Base-by-base conservation (phyloP, 2,888 invertebrate species). In the Deladenus siricidicola region DNA sequence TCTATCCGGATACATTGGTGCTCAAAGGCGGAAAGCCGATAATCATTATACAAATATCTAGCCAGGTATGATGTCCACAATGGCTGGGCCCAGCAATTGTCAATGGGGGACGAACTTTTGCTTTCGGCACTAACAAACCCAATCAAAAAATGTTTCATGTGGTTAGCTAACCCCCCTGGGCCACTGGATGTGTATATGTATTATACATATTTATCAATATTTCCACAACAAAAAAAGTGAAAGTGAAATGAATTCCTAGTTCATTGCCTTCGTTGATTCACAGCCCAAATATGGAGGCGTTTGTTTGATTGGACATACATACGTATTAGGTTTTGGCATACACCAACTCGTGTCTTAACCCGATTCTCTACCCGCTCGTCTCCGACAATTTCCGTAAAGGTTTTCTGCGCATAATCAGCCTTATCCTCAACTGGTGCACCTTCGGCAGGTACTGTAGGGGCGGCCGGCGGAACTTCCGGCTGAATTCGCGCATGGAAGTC, bases 341-440 rank as follows among this genome's bases (percentile, higher is more conserved):
- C 82, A 89, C 88, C 83, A 93, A 91, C 84, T 89, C 89, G 76
- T 92, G 92, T 80, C 87, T 93, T 75, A 92, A 93, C 82, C 92
- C 92, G 0, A 87, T 93, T 70, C 85, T 93, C 53, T 93, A 93
- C 82, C 91, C 91, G 3, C 90, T 92, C 81, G 84, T 92, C 54
- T 91, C 90, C 1, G 91, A 92, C 76, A 90, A 90, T 82, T 92
- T 93, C 82, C 85, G 91, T 71, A 87, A 89, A 78, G 90, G 90
- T 24, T 92, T 92, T 80, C 84, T 77, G 39, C 62, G 68, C 21
- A 56, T 67, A 30, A 63, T 67, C 43, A 56, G 62, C 19, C 43
- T 50, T 10, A 49, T 59, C 19, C 45, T 65, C 34, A 69, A 67
- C 53, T 51, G 58, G 53, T 51, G 54, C 43, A 58, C 63, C 29